Percentiles rank a stretch among this genome's conserved stretches.
Evolutionary conservation across 2,113 vertebrate species (phyloP).

Genomic region (Scortum barcoo): DNA sequence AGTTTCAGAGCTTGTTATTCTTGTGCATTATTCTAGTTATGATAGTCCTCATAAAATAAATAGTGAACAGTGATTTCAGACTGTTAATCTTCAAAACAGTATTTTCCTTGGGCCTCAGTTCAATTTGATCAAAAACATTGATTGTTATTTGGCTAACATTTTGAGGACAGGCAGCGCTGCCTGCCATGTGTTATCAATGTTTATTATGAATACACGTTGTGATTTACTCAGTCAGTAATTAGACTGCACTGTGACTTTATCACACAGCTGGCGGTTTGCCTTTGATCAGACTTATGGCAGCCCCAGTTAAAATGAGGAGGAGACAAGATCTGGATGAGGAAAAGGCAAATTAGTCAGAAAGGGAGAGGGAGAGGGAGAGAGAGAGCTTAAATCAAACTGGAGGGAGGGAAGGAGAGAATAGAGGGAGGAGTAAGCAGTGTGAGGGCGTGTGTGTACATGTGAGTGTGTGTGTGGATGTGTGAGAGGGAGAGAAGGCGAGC

Average conservation of each 20-base stretch:
- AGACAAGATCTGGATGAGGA: slow-evolving; percentile 44
- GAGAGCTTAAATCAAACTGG: slow-evolving; percentile 1
- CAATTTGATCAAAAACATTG: not conserved
- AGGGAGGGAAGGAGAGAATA: slow-evolving; percentile 24
- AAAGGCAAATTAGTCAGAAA: slow-evolving; percentile 36
- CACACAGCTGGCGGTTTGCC: slow-evolving; percentile 18
- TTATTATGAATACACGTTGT: slow-evolving; percentile 33
- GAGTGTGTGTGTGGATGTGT: slow-evolving; percentile 46
- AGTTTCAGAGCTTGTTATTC: no score
- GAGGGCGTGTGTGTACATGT: slow-evolving; percentile 48
- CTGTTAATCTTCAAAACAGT: not conserved
- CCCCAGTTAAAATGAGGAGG: slow-evolving; percentile 15
- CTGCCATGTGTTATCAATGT: slow-evolving; percentile 22
- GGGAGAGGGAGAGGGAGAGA: not conserved
- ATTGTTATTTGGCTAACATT: not conserved
- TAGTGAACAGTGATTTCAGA: not conserved
- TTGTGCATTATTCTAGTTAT: not conserved
- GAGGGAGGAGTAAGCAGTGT: slow-evolving; percentile 66
- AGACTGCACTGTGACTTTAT: slow-evolving; percentile 33
- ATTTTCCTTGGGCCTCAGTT: not conserved
- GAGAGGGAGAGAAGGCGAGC: slow-evolving; percentile 39
- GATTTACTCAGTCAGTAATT: slow-evolving; percentile 48
- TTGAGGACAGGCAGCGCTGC: not conserved
- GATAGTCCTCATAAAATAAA: no score
- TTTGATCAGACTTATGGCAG: slow-evolving; percentile 43